These are phyloP conservation scores for Steinernema carpocapsae DNA, from an alignment of 2,888 invertebrate genomes.

Conservation along the genomic window DNA sequence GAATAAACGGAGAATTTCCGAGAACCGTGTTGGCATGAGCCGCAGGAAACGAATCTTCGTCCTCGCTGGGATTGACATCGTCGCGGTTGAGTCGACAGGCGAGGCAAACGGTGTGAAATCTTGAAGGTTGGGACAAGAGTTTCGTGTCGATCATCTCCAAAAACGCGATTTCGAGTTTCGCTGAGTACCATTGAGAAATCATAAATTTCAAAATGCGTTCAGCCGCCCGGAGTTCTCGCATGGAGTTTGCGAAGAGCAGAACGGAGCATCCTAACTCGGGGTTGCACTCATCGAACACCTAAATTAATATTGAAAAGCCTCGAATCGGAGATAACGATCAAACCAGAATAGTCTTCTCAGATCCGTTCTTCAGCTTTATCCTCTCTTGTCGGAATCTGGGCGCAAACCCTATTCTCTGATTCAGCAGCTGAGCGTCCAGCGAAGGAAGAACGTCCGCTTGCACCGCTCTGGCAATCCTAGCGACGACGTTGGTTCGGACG, in stretches of 20 bases:
- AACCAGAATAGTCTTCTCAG: constrained; percentile 80
- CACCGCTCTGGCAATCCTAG: constrained; percentile 80
- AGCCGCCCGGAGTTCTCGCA: constrained; percentile 67
- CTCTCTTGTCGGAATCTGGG: constrained; percentile 57
- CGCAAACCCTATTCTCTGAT: constrained; percentile 70
- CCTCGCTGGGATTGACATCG: constrained; percentile 42
- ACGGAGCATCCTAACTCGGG: constrained; percentile 86
- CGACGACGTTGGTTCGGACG: constrained; percentile 81
- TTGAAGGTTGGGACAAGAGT: constrained; percentile 30
- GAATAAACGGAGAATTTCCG: constrained; percentile 85
- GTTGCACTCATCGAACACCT: constrained; percentile 76
- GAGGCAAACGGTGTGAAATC: constrained; percentile 38
- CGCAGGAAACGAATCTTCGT: constrained; percentile 47
- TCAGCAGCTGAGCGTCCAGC: constrained; percentile 65
- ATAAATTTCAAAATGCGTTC: constrained; percentile 58
- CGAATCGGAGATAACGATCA: background rate
- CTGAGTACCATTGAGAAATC: constrained; percentile 77
- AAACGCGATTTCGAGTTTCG: constrained; percentile 88
- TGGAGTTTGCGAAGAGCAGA: constrained; percentile 80
- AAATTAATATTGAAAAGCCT: too few species aligned
- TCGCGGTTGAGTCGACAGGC: constrained; percentile 40
- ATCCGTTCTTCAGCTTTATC: constrained; percentile 64
- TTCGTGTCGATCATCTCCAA: constrained; percentile 70
- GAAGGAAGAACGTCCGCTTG: constrained; percentile 80
- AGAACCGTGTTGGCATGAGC: constrained; percentile 69